phyloP scores from a whole-genome alignment of 2,888 invertebrate species.

The Anthoptus insignis region DNA sequence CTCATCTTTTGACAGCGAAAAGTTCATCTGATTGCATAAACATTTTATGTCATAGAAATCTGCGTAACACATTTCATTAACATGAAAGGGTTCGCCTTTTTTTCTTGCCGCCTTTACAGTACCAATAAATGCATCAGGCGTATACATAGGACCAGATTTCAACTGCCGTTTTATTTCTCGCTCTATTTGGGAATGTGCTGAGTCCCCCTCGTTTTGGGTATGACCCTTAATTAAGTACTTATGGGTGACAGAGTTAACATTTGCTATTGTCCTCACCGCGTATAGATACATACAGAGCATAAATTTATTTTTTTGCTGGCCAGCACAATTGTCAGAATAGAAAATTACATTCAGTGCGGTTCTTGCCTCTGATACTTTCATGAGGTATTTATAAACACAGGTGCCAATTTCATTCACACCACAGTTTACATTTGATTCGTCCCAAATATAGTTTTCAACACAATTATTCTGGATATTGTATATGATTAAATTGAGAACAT shows the following conservation, averaged over 20 bases:
- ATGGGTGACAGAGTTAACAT: conserved; percentile 13
- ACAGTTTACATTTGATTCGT: background rate
- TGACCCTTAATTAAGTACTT: conserved; percentile 22
- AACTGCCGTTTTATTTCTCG: conserved; percentile 38
- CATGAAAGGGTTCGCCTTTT: conserved; percentile 42
- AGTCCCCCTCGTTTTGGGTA: conserved; percentile 34
- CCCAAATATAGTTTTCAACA: conserved; percentile 5
- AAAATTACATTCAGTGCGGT: conserved; percentile 2
- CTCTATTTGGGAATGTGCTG: conserved; percentile 43
- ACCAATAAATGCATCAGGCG: conserved; percentile 33
- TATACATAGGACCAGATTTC: conserved; percentile 42
- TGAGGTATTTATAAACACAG: conserved; percentile 10
- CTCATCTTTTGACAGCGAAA: conserved; percentile 44
- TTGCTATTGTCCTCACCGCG: conserved; percentile 10
- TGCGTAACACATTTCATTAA: conserved; percentile 45
- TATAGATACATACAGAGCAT: conserved; percentile 13
- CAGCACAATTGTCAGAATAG: conserved; percentile 13
- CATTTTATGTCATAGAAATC: conserved; percentile 50
- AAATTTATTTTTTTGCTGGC: conserved; percentile 14
- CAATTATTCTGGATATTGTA: background rate
- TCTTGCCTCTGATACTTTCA: background rate
- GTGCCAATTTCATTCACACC: conserved; percentile 12
- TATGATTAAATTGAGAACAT: conserved; percentile 49
- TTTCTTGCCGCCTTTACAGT: conserved; percentile 41
- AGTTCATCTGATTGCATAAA: conserved; percentile 46